These are phyloP conservation scores for Aplidium turbinatum DNA, from an alignment of 23 tunicate genomes.

Conservation along the genomic window DNA sequence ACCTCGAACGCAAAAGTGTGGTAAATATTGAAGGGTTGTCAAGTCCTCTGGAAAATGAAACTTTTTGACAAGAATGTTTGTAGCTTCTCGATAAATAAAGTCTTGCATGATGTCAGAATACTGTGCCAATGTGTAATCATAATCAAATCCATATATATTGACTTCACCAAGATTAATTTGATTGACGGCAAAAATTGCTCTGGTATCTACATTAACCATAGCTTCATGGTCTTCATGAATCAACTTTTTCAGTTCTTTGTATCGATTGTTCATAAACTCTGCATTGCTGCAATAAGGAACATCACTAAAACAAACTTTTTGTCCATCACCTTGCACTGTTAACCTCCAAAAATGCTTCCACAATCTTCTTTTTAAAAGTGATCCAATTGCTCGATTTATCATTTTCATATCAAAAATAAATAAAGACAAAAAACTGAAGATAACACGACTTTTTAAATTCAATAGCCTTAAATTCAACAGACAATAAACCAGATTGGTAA, in stretches of 20 bases:
- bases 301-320: constrained; percentile 32
- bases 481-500: too few species aligned
- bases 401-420: too few species aligned
- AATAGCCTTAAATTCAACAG: too few species aligned
- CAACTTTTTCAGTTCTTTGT: constrained; percentile 33
- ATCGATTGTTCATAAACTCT: constrained; percentile 59
- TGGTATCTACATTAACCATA: constrained; percentile 39
- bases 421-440: too few species aligned
- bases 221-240: constrained; percentile 48
- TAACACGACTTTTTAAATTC: too few species aligned
- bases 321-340: too few species aligned
- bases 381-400: too few species aligned
- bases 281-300: constrained; percentile 13
- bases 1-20: constrained; percentile 93
- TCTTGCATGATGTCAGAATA: constrained; percentile 87
- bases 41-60: constrained; percentile 73
- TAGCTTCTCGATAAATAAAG: constrained; percentile 78
- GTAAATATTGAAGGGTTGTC: constrained; percentile 30
- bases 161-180: constrained; percentile 68
- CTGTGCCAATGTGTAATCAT: constrained; percentile 97
- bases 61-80: constrained; percentile 52
- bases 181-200: constrained; percentile 82
- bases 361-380: too few species aligned
- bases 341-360: too few species aligned
- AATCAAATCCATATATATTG: constrained; percentile 89